Base-by-base conservation (phyloP, 2,888 invertebrate genomes). In the Lordiphosa fenestrarum region DNA sequence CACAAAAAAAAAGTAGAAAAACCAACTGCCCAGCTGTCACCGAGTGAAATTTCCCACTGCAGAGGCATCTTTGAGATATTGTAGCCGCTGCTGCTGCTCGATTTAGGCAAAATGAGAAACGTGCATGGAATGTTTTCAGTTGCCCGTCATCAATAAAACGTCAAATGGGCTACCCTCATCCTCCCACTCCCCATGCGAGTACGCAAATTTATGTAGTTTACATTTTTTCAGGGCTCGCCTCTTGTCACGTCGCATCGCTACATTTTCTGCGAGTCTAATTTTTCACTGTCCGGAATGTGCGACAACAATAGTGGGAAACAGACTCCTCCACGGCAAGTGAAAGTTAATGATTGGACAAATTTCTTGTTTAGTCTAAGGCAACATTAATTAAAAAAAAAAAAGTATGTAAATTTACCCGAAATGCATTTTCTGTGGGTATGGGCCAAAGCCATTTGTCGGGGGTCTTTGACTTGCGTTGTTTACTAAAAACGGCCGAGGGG, bases 51-150 rank as follows among this genome's bases (percentile, higher is more conserved):
- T 44, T 33, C 9, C 9, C 30, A 30, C 33, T 15, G 40, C 30
- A 19, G 44, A 44, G 44, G 33, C 44, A 44, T 44, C 44, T 44
- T 33, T 33, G 44, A 61, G 66, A 67, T 71, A 74, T 58, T 73
- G 51, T 57, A 55, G 57, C 35, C 50, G 54, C 19, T 19, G 19
- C 39, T 54, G 57, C 44, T 47, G 59, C 75, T 54, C 53, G 64
- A 71, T 82, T 81, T 82, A 58, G 69, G 57, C 74, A 62, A 78
- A 78, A 84, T 78, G 84, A 78, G 73, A 84, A 73, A 78, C 77
- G 77, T 78, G 77, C 77, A 52, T 50, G 58, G 77, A 77, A 84
- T 84, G 25, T 83, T 63, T 61, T 38, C 49, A 30, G 42, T 39
- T 52, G 50, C 35, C 44, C 51, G 66, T 75, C 84, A 78, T 78